A percentile compares a stretch with the other conserved stretches of the same genome.
These are phyloP conservation scores for Micromussa lordhowensis DNA, from an alignment of 92 coral and sea anemone species.

Conservation along the genomic window DNA sequence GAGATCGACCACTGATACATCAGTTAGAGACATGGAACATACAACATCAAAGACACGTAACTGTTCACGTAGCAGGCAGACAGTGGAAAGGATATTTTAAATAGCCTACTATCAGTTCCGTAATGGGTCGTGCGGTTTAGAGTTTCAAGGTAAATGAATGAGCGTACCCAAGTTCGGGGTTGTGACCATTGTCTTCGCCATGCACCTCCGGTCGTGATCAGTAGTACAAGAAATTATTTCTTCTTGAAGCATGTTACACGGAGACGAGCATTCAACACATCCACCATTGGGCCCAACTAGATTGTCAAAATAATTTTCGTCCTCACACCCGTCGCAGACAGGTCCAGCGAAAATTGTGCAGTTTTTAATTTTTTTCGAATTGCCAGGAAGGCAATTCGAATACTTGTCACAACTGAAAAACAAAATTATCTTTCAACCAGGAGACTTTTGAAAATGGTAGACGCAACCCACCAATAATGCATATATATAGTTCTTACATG, in stretches of 20 bases:
- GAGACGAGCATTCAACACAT: constrained; percentile 5
- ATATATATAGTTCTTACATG: no score
- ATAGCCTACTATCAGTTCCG: not conserved
- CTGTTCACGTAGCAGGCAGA: not conserved
- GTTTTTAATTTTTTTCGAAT: not conserved
- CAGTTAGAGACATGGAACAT: not conserved
- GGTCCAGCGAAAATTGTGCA: not conserved
- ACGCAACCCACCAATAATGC: no score
- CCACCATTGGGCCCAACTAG: not conserved
- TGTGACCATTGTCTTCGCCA: not conserved
- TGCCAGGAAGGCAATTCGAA: constrained; percentile 4
- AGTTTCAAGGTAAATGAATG: not conserved
- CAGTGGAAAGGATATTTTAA: not conserved
- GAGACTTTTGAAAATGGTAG: no score
- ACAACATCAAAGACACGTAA: not conserved
- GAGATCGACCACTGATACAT: no score
- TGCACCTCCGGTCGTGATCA: constrained; percentile 8
- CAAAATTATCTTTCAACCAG: not conserved
- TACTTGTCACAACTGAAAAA: constrained; percentile 6
- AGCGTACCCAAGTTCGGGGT: not conserved
- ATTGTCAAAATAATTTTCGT: not conserved
- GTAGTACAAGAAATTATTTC: not conserved
- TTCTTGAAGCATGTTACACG: not conserved
- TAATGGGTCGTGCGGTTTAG: not conserved
- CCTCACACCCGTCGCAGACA: constrained; percentile 16